A percentile compares a stretch with the other conserved stretches of the same genome.
Conservation (phyloP, 2,113 vertebrate genomes). For the Pardalotus punctatus region DNA sequence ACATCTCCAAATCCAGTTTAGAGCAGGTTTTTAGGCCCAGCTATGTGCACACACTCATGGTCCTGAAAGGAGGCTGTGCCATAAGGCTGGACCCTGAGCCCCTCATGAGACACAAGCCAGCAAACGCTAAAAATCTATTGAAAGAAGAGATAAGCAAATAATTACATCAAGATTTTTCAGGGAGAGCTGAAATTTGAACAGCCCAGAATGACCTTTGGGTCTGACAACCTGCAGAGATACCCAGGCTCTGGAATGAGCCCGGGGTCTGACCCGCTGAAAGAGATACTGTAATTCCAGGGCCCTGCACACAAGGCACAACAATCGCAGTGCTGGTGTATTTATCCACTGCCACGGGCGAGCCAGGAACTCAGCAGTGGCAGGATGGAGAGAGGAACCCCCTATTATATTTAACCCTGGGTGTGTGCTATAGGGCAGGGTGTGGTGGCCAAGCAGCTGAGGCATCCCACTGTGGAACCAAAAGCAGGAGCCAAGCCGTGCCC, state of each 20-base stretch:
- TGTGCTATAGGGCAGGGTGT: conserved; percentile 27
- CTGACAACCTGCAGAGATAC: neutral
- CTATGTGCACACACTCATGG: neutral
- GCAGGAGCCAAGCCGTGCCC: neutral
- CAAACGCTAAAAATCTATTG: neutral
- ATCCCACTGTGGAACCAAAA: neutral
- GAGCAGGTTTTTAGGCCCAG: neutral
- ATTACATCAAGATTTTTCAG: neutral
- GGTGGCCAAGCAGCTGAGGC: neutral
- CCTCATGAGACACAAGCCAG: neutral
- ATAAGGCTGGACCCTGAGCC: neutral
- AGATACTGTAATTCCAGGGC: conserved; percentile 11
- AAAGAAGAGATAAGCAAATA: neutral
- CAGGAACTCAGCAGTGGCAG: neutral
- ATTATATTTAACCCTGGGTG: conserved; percentile 31
- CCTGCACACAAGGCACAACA: fast-evolving
- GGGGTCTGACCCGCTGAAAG: neutral
- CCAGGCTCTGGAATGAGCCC: neutral
- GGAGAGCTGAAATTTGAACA: neutral
- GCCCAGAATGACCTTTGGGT: neutral
- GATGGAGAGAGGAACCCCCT: neutral
- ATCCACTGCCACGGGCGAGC: neutral
- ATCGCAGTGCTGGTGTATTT: neutral
- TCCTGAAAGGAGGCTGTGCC: neutral
- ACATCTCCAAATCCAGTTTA: neutral